Evolutionary conservation across 2,113 vertebrate genomes (phyloP).

Genomic region (Regulus satrapa): DNA sequence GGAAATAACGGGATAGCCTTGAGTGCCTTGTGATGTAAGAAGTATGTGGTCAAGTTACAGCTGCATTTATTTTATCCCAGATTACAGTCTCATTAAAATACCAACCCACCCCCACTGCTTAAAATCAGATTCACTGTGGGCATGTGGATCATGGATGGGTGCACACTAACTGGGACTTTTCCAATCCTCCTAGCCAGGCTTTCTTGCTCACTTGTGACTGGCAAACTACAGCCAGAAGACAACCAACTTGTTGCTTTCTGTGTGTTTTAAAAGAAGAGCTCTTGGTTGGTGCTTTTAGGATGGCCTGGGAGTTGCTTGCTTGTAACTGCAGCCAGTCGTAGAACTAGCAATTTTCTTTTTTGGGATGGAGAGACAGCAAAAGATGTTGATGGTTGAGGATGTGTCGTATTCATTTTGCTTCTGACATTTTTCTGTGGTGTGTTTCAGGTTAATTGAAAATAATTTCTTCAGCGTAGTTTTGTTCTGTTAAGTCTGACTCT

Average conservation of each 20-base stretch:
- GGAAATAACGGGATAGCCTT: not conserved
- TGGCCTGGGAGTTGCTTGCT: not conserved
- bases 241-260: not conserved
- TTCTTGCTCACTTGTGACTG: not conserved
- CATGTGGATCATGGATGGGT: not conserved
- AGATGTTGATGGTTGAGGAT: not conserved
- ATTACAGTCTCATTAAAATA: not conserved
- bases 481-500: not conserved
- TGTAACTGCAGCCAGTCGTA: not conserved
- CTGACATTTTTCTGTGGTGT: not conserved
- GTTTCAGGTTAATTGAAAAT: not conserved
- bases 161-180: not conserved
- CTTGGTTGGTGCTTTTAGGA: not conserved
- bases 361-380: not conserved
- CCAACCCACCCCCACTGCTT: not conserved
- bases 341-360: not conserved
- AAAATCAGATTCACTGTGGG: not conserved
- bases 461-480: not conserved
- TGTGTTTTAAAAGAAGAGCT: not conserved
- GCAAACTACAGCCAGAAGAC: not conserved
- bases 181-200: not conserved
- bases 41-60: not conserved
- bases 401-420: not conserved
- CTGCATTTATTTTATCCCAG: not conserved
- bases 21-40: not conserved